These are phyloP conservation scores for Drosophila nigricruria DNA, from an alignment of 2,888 invertebrate genomes.

Conservation along the genomic window DNA sequence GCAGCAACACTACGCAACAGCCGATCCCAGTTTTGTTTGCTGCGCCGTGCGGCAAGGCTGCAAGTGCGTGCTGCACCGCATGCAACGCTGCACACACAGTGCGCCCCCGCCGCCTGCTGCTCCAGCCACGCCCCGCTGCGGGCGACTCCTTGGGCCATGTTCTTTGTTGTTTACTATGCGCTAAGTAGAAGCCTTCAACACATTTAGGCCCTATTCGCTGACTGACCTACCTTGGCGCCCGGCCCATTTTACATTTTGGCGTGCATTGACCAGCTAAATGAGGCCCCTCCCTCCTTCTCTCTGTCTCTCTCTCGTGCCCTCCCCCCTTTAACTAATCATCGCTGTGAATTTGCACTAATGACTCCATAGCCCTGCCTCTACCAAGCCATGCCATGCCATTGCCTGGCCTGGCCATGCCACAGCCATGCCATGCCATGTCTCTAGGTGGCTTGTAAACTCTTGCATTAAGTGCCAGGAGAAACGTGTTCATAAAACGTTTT, in stretches of 20 bases:
- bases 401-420: neutral
- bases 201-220: slow-evolving; percentile 26
- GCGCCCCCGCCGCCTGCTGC: slow-evolving; percentile 10
- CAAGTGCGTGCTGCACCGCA: slow-evolving; percentile 67
- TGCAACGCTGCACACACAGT: slow-evolving; percentile 63
- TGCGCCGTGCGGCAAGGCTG: slow-evolving; percentile 31
- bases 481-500: slow-evolving; percentile 78
- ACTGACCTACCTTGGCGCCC: slow-evolving; percentile 69
- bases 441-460: slow-evolving; percentile 38
- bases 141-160: slow-evolving; percentile 30
- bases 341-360: slow-evolving; percentile 76
- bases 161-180: slow-evolving; percentile 39
- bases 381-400: neutral
- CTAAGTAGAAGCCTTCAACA: slow-evolving; percentile 54
- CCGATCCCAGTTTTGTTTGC: slow-evolving; percentile 31
- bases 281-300: too few species aligned
- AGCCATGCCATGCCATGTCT: slow-evolving; percentile 10
- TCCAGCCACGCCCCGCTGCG: slow-evolving; percentile 1
- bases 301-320: neutral
- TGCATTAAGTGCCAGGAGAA: slow-evolving; percentile 58
- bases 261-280: slow-evolving; percentile 68
- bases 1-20: slow-evolving; percentile 5
- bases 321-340: slow-evolving; percentile 67
- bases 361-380: slow-evolving; percentile 35
- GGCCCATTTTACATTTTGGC: slow-evolving; percentile 75